phyloP scores from a whole-genome alignment of 2,888 invertebrate genomes.

The Chloroclystis v-ata region DNA sequence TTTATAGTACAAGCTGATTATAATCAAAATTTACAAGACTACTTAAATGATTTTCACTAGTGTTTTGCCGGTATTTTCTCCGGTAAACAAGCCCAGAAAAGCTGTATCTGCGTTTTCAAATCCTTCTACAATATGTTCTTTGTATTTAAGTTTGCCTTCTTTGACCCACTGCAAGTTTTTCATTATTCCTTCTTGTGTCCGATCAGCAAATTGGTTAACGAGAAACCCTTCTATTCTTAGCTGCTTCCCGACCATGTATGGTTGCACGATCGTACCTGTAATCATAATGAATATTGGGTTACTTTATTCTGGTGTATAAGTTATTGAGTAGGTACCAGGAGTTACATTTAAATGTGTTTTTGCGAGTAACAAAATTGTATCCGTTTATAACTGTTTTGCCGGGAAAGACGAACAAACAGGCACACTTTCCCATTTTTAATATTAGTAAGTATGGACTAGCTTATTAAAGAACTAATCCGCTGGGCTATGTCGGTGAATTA shows the following conservation, averaged over 20 bases:
- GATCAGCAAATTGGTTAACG: constrained; percentile 69
- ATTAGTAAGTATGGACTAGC: too few species aligned
- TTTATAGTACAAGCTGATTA: constrained; percentile 7
- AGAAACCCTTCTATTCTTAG: constrained; percentile 81
- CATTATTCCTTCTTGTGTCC: constrained; percentile 77
- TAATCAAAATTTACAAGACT: background rate
- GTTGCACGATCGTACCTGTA: constrained; percentile 68
- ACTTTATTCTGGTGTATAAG: too few species aligned
- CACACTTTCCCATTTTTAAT: too few species aligned
- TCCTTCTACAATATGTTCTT: constrained; percentile 81
- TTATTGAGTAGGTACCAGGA: too few species aligned
- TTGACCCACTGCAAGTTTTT: constrained; percentile 80
- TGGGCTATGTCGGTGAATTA: too few species aligned
- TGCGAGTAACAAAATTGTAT: too few species aligned
- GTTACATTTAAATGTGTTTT: too few species aligned
- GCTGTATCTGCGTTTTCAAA: constrained; percentile 82
- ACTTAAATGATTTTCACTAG: constrained; percentile 73
- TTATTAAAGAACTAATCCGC: too few species aligned
- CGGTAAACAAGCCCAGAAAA: constrained; percentile 79
- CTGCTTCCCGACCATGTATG: constrained; percentile 74
- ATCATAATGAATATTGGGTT: constrained; percentile 20
- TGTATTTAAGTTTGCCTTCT: constrained; percentile 81
- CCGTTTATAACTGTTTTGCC: too few species aligned
- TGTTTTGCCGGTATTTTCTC: constrained; percentile 82
- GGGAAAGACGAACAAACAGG: too few species aligned